These are phyloP conservation scores for Prinia subflava DNA, from an alignment of 2,113 vertebrate species.

Conservation along the genomic window DNA sequence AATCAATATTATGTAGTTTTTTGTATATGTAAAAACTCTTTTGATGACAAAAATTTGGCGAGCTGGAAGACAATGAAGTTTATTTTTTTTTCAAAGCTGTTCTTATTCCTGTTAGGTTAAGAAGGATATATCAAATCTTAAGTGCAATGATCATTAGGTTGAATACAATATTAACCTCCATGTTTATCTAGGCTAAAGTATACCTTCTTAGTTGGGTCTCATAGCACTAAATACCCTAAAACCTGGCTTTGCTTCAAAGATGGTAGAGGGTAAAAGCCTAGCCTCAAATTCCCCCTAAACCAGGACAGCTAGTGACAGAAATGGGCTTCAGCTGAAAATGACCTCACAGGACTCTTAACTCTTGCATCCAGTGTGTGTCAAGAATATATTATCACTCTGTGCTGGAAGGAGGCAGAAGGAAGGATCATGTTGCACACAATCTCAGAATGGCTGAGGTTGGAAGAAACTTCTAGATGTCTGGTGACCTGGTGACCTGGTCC, in stretches of 20 bases:
- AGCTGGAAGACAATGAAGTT: neutral
- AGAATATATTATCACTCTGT: neutral
- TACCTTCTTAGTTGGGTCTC: neutral
- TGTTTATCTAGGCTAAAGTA: neutral
- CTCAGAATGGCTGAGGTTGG: neutral
- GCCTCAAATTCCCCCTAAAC: neutral
- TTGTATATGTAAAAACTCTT: neutral
- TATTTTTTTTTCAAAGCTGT: neutral
- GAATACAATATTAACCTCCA: neutral
- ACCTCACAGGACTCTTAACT: neutral
- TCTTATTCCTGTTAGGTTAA: neutral
- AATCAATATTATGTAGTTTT: conserved; percentile 4
- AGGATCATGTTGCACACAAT: neutral
- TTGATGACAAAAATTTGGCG: neutral
- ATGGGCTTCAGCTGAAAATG: neutral
- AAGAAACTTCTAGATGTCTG: neutral
- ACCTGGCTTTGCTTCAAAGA: neutral
- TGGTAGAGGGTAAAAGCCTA: neutral
- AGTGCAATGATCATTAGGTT: neutral
- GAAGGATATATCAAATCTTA: neutral
- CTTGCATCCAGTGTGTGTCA: neutral
- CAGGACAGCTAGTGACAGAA: neutral
- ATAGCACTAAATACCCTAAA: neutral
- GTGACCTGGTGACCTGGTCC: neutral
- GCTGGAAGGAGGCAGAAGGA: neutral